Evolutionary conservation across 2,888 invertebrate species (phyloP).

Genomic region (Oligia strigilis): DNA sequence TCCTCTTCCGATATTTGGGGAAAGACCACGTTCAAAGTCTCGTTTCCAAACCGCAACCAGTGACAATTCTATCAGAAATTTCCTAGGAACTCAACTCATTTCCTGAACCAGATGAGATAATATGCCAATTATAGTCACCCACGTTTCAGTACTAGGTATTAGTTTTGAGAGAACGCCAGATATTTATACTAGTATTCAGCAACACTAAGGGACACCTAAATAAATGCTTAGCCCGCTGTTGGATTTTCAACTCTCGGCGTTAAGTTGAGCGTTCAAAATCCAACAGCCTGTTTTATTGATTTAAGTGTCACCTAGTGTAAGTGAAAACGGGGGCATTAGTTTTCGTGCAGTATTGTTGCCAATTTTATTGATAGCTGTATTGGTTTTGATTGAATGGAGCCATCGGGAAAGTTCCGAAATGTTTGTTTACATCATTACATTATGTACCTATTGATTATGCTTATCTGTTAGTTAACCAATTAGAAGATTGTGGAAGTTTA

Average conservation of each 20-base stretch:
- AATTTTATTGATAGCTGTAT: slow-evolving; percentile 24
- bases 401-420: not conserved
- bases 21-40: not conserved
- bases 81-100: slow-evolving; percentile 37
- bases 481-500: not conserved
- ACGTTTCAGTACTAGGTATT: slow-evolving; percentile 16
- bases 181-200: not conserved
- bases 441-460: not conserved
- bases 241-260: not conserved
- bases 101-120: slow-evolving; percentile 48
- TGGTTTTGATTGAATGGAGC: slow-evolving; percentile 10
- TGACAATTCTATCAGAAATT: slow-evolving; percentile 20
- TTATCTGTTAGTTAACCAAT: not conserved
- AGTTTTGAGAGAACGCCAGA: slow-evolving; percentile 45
- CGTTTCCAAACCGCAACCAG: not conserved
- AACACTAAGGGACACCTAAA: not conserved
- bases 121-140: slow-evolving; percentile 28
- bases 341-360: slow-evolving; percentile 17
- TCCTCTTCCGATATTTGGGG: not conserved
- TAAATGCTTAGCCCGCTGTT: not conserved
- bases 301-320: not conserved
- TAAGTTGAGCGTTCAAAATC: not conserved
- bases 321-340: not conserved
- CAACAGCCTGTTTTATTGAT: not conserved
- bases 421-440: slow-evolving; percentile 21